Base-by-base conservation (phyloP, 1,140 invertebrate species). In the Procambarus virginalis region DNA sequence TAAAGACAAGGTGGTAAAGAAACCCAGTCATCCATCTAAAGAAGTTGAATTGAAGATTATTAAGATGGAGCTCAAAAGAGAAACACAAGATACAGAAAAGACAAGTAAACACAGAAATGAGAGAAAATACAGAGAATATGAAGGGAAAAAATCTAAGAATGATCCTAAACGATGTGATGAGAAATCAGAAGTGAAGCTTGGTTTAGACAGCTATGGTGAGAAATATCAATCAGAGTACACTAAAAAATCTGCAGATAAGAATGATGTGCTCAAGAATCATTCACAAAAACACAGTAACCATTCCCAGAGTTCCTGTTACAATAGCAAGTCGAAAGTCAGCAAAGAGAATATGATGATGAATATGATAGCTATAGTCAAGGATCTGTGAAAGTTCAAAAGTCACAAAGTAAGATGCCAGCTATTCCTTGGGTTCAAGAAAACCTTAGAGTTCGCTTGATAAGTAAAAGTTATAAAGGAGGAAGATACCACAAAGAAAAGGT, bases 401-500 rank as follows among this genome's bases (percentile, higher is more conserved):
- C 17, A 64, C 89, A 90, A 48, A 84, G 86, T 9, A 49, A 14
- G 22, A 80, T 49, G 64, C 86, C 55, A 79, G 76, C 84, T 22
- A 84, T 84, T 17, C 89, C 91, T 34, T 94, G 94, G 94, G 92
- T 94, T 2, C 80, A 92, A 55, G 93, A 94, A 92, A 92, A 94
- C 80, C 92, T 94, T 2, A 92, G 93, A 89, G 94, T 94, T 45
- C 91, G 94, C 81, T 93, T 94, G 68, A 92, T 94, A 8, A 93
- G 93, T 90, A 93, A 93, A 92, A 82, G 93, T 55, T 94, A 93
- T 89, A 93, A 93, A 84, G 93, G 93, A 91, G 94, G 94, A 46
- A 93, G 93, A 92, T 94, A 94, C 90, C 94, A 93, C 88, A 94
- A 94, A 84, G 87, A 92, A 84, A 94, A 94, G 93, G 94, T 94